Evolutionary conservation across 1,140 invertebrate species (phyloP), one percentile per base, ranked within the genome.

Genomic region (Zaprionus taronus): DNA sequence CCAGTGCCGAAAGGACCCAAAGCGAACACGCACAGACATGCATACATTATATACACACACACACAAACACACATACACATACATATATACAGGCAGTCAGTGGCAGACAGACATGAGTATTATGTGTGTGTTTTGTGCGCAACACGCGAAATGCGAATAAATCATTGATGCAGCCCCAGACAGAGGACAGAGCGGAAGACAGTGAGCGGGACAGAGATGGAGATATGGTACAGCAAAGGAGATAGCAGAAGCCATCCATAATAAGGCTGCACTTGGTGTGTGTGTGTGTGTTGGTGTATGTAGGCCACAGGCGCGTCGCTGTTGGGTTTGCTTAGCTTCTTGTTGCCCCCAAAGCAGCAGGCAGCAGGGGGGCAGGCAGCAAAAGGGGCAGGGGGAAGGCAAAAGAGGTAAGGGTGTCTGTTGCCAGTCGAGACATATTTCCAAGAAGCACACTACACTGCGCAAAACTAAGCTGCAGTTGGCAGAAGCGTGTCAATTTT

Each of bases 71-170:
- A 66, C 49, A 64, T 47, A 66, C 14, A 68, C 26, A 74, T 11
- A 72, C 60, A 56, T 28, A 56, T 4, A 38, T 4, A 28, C 55
- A 56, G 44, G 58, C 31, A 60, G 60, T 24, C 31, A 64, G 41
- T 2, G 38, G 15, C 47, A 49, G n/a, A 49, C 47, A 20, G n/a
- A 49, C 47, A 49, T n/a, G 20, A n/a, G 38, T 41, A 51, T 61
- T 63, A 53, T 65, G 28, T 75, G 67, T 34, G 15, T 66, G 66
- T 64, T 79, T 65, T 61, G 77, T 66, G 77, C 73, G 71, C 58
- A 78, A 81, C 84, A 89, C 84, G 84, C 84, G 84, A 89, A 79
- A 89, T 72, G 65, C 84, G 77, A 89, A 89, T 89, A 89, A 89
- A 89, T 89, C 84, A 89, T 89, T 89, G 84, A 89, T 89, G 84